Base-by-base conservation (phyloP, 2,797 vertebrate genomes). In the Arremon aurantiirostris region DNA sequence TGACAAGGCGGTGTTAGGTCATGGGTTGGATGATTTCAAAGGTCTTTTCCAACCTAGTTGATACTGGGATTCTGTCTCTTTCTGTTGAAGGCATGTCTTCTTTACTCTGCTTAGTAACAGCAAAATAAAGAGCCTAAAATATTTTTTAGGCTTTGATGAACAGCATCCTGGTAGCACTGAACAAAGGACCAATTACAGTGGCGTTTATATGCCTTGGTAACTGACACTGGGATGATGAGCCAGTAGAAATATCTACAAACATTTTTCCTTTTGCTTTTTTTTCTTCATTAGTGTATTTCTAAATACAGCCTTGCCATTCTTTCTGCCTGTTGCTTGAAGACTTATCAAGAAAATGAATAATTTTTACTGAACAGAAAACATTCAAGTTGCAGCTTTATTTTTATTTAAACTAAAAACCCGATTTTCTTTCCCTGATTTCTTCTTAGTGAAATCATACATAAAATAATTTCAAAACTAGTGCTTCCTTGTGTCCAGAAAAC, bases 141-240 rank as follows among this genome's bases (percentile, higher is more conserved):
- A 59, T 60, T 92, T 71, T 12, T 82, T 79, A 93, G 47, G 81
- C 28, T 91, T 21, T 80, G 72, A 80, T 32, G 32, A 59, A 90
- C 35, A 92, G 60, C 46, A 96, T 96, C 52, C 28, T 90, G 44
- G 65, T 91, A 97, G 71, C 52, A 69, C 4, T 72, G 75, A 93
- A 82, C 28, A 90, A 75, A 95, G 21, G 17, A 64, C 21, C 27
- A 83, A 8, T 46, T 39, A 34, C 27, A 80, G 30, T 14, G 19
- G 15, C 69, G 14, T 53, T 86, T 90, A 75, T 21, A 73, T 2
- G 11, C 3, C 15, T 72, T 60, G 46, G 21, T 52, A 94, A 84
- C 56, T 57, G 64, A 82, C 34, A 63, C 3, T 19, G 34, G 10
- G 41, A 65, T 96, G 75, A 96, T 78, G 24, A 94, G 63, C 37